Conservation (phyloP, 1,140 invertebrate genomes). For the Sminthurides bifidus region DNA sequence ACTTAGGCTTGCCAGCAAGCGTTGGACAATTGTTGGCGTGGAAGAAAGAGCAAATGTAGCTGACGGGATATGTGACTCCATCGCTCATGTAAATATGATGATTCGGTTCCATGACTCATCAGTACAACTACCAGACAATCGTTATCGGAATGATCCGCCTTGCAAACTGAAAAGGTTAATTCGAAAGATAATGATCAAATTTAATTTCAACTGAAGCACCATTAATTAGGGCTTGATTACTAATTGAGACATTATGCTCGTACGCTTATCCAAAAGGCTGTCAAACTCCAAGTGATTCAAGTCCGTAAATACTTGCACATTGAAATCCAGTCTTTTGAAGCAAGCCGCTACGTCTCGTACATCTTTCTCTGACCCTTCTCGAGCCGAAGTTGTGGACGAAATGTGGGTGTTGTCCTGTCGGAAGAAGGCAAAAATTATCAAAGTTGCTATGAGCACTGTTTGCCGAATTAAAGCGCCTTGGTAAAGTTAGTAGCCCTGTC, state of each 20-base stretch:
- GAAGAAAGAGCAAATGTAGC: constrained; percentile 42
- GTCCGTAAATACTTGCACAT: constrained; percentile 18
- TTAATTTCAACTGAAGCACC: constrained; percentile 12
- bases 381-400: constrained; percentile 34
- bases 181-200: constrained; percentile 12
- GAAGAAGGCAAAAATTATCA: constrained; percentile 9
- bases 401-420: constrained; percentile 23
- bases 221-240: background rate
- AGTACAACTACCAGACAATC: constrained; percentile 43
- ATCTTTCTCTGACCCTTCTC: constrained; percentile 31
- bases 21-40: constrained; percentile 41
- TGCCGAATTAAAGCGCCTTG: background rate
- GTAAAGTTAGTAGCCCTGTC: background rate
- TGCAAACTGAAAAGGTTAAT: constrained; percentile 33
- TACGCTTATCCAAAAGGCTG: background rate
- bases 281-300: constrained; percentile 8
- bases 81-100: constrained; percentile 43
- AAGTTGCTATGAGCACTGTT: background rate
- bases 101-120: constrained; percentile 44
- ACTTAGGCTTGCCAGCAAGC: constrained; percentile 43
- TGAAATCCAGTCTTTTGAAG: constrained; percentile 20
- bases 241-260: background rate
- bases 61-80: constrained; percentile 36
- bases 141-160: constrained; percentile 37
- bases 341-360: constrained; percentile 15